Conservation (phyloP, 2,113 vertebrate genomes). For the Sylvia atricapilla region DNA sequence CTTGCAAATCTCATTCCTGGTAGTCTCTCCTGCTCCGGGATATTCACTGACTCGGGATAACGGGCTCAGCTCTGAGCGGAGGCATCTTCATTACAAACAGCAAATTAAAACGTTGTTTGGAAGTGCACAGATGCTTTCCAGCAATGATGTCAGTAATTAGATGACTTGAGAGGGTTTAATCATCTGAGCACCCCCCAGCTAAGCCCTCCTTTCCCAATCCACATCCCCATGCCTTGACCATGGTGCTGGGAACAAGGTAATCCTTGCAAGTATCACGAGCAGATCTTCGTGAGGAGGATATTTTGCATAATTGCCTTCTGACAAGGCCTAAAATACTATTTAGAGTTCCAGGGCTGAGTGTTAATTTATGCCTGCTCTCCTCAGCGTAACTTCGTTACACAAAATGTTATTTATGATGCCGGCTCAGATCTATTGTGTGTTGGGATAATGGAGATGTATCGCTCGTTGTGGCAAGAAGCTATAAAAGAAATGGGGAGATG, state of each 20-base stretch:
- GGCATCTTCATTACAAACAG: neutral
- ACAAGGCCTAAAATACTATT: slow-evolving; percentile 39
- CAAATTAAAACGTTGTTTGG: neutral
- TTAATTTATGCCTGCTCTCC: slow-evolving; percentile 50
- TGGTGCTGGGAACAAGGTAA: neutral
- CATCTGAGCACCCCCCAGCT: neutral
- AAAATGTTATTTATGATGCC: neutral
- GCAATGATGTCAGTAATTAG: neutral
- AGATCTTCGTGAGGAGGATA: neutral
- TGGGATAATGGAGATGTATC: slow-evolving; percentile 43
- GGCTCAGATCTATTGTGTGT: neutral
- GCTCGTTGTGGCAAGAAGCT: slow-evolving; percentile 26
- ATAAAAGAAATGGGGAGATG: slow-evolving; percentile 42
- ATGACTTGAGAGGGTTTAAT: neutral
- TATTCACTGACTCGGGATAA: neutral
- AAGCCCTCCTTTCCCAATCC: neutral
- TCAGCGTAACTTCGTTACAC: neutral
- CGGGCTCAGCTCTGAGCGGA: accelerated
- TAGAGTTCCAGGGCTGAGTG: neutral
- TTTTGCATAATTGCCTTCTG: slow-evolving; percentile 55
- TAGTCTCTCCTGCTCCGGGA: neutral
- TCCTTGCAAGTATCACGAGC: neutral
- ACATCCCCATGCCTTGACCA: neutral
- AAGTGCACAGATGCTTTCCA: neutral
- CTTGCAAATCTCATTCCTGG: neutral